Conservation (phyloP, 2,797 vertebrate genomes). For the Pangasius macronema region DNA sequence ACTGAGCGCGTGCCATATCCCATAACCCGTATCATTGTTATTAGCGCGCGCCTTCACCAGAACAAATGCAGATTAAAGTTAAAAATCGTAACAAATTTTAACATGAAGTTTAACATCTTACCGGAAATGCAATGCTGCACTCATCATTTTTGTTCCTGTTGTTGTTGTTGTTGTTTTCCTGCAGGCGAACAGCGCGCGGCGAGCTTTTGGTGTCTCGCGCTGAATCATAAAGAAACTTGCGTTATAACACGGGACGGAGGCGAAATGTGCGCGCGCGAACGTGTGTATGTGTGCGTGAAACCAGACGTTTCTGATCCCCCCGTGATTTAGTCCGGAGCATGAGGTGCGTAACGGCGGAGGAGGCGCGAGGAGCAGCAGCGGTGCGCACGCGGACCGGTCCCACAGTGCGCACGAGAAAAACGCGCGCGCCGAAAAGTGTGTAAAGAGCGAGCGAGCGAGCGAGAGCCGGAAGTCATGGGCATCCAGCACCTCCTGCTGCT, state of each 20-base stretch:
- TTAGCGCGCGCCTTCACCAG: neutral
- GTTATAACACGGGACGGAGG: neutral
- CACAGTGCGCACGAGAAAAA: conserved; percentile 6
- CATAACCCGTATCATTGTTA: no score
- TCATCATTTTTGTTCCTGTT: neutral
- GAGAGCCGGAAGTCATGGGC: conserved; percentile 70
- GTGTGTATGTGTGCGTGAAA: neutral
- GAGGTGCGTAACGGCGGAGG: neutral
- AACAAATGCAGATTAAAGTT: neutral
- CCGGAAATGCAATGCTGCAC: neutral
- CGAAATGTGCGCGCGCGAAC: neutral
- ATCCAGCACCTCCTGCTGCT: conserved; percentile 79
- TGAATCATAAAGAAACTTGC: neutral
- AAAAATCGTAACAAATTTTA: neutral
- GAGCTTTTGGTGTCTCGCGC: neutral
- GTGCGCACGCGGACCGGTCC: conserved; percentile 15
- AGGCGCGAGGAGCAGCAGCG: conserved; percentile 21
- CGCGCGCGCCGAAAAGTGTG: conserved; percentile 1
- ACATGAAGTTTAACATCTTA: neutral
- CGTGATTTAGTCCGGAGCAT: conserved; percentile 12
- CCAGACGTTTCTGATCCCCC: neutral
- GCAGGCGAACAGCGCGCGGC: neutral
- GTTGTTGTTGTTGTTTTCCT: neutral
- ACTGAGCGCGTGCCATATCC: neutral
- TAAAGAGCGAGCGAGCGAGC: neutral